Base-by-base conservation (phyloP, 2,888 invertebrate species). In the Temnothorax ravouxi region DNA sequence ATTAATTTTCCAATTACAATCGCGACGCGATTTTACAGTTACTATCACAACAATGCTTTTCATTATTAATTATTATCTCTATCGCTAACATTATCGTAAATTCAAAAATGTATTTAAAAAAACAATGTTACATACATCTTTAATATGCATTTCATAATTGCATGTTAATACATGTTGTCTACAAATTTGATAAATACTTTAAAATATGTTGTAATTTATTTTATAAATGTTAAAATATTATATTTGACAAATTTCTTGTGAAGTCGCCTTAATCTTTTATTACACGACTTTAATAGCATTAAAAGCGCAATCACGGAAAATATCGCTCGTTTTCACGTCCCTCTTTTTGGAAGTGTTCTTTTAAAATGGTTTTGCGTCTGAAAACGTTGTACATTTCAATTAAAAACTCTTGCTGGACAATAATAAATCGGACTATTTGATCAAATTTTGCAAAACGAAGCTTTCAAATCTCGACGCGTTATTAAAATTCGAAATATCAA, bases 401-500 rank as follows among this genome's bases (percentile, higher is more conserved):
- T 38, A 38, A 25, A 18, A 76, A 64, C 18, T 69, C 21, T 79
- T 44, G 29, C 38, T 34, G 18, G 13, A 18, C 47, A 71, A 64
- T 18, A 47, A 71, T 47, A 38, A 47, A 67, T 77, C 29, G 13
- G 29, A 29, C 34, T 15, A 34, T 50, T 59, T 6, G 2, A 38
- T 77, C 13, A 44, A 66, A 66, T 77, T 54, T 66, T 64, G 8
- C 25, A 71, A 34, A 47, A 47, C 38, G 4, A 50, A 50, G 1
- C 21, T 15, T 47, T 59, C 38, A 47, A 50, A 21, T 29, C 21
- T 15, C 44, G 34, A 25, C 50, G 62, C 34, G 18, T 59, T 59
- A 69, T 67, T 79, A 67, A 56, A 56, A 67, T 56, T 54, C 47
- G n/a, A 59, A 79, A 69, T 59, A 59, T 59, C 29, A 79, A 80